These are phyloP conservation scores for Lysiphlebus fabarum DNA, from an alignment of 1,140 invertebrate genomes.

Conservation along the genomic window DNA sequence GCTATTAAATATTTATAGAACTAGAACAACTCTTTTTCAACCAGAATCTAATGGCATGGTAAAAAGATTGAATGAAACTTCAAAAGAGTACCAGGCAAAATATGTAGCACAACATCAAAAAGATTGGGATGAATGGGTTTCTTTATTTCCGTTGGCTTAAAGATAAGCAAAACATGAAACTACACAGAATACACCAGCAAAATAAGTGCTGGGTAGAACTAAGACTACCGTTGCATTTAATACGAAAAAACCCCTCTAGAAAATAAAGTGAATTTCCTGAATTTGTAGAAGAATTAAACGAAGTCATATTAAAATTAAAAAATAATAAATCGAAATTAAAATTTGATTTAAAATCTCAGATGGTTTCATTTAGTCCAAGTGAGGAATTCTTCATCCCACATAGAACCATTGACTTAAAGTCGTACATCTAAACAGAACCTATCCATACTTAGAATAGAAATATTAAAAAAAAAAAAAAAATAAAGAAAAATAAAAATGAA, in stretches of 20 bases:
- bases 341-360: no score
- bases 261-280: background rate
- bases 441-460: no score
- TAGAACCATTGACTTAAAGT: no score
- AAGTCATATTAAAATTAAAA: background rate
- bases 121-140: conserved; percentile 19
- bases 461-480: background rate
- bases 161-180: conserved; percentile 17
- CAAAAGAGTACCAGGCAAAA: conserved; percentile 24
- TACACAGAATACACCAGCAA: conserved; percentile 9
- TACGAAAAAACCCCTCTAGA: conserved; percentile 3
- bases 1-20: conserved; percentile 33
- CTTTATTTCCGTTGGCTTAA: conserved; percentile 20
- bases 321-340: no score
- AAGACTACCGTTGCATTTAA: conserved; percentile 4
- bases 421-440: no score
- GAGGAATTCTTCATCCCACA: no score
- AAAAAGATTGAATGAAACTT: conserved; percentile 39
- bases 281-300: background rate
- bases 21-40: conserved; percentile 42
- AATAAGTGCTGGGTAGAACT: conserved; percentile 12
- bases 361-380: no score
- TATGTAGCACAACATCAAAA: conserved; percentile 18
- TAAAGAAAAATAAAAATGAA: conserved; percentile 2
- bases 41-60: conserved; percentile 47